Evolutionary conservation across 2,797 vertebrate species (phyloP).

Genomic region (Harpagifer antarcticus): DNA sequence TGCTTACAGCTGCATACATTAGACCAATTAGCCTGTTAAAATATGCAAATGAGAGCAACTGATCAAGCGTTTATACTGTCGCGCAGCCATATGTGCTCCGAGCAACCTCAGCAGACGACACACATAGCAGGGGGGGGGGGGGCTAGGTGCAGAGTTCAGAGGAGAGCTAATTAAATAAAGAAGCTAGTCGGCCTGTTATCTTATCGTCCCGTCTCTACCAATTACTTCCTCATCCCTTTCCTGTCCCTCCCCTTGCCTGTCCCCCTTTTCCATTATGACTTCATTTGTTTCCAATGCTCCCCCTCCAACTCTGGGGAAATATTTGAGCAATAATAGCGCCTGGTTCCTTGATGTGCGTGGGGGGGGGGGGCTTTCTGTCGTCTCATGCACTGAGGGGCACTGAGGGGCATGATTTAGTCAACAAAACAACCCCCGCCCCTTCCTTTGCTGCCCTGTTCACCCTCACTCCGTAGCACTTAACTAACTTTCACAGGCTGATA

Average conservation of each 20-base stretch:
- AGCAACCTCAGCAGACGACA: conserved; percentile 55
- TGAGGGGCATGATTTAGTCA: conserved; percentile 46
- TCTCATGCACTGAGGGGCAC: conserved; percentile 25
- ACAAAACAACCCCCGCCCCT: background rate
- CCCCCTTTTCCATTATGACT: conserved; percentile 58
- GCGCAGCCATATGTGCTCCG: conserved; percentile 56
- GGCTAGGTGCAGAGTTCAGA: conserved; percentile 50
- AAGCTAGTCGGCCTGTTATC: conserved; percentile 57
- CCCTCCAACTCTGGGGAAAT: conserved; percentile 57
- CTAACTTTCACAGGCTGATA: conserved; percentile 82
- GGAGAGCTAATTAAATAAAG: conserved; percentile 62
- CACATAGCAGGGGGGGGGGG: conserved; percentile 54
- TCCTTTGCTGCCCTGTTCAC: conserved; percentile 24
- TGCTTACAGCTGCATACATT: conserved; percentile 58
- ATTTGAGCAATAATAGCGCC: conserved; percentile 43
- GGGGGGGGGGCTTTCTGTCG: conserved; percentile 2
- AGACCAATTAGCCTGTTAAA: conserved; percentile 60
- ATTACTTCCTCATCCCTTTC: conserved; percentile 62
- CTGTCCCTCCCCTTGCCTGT: conserved; percentile 44
- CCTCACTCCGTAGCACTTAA: conserved; percentile 67
- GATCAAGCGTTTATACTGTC: conserved; percentile 54
- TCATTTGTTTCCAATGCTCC: conserved; percentile 51
- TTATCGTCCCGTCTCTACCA: conserved; percentile 66
- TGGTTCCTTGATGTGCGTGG: conserved; percentile 47
- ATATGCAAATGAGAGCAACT: conserved; percentile 47